Percentiles rank a stretch among this genome's conserved stretches.
phyloP scores from a whole-genome alignment of 2,888 invertebrate species.

The Callosobruchus maculatus region DNA sequence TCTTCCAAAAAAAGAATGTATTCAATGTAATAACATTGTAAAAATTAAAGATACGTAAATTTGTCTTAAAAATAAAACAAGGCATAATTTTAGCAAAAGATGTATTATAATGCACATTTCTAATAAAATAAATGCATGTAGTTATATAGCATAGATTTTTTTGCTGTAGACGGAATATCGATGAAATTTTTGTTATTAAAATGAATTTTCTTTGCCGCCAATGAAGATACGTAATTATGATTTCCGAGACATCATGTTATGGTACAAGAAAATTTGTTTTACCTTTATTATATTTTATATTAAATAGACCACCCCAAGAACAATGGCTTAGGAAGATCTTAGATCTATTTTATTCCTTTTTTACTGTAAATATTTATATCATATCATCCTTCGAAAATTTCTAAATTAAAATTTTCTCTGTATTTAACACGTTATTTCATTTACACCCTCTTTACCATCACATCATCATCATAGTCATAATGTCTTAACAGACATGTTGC shows the following conservation, averaged over 20 bases:
- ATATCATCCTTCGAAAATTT: conserved; percentile 77
- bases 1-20: conserved; percentile 40
- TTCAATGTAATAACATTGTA: conserved; percentile 46
- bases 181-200: conserved; percentile 28
- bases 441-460: not conserved
- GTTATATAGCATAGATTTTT: conserved; percentile 41
- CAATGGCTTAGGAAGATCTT: conserved; percentile 46
- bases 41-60: conserved; percentile 46
- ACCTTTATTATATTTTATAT: conserved; percentile 51
- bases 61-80: conserved; percentile 31
- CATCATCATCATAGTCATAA: too few species aligned
- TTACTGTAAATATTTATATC: conserved; percentile 60
- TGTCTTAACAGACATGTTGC: too few species aligned
- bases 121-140: conserved; percentile 46
- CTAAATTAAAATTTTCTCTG: conserved; percentile 66
- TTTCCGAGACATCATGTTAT: conserved; percentile 22
- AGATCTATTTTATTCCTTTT: conserved; percentile 46
- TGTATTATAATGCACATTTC: conserved; percentile 47
- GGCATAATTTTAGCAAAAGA: conserved; percentile 40
- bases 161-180: conserved; percentile 38
- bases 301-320: conserved; percentile 33
- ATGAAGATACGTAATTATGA: conserved; percentile 27
- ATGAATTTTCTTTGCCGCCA: conserved; percentile 29
- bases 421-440: conserved; percentile 45
- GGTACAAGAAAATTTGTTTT: conserved; percentile 38